Conservation (phyloP, 2,113 vertebrate genomes). For the Arizona elegans region DNA sequence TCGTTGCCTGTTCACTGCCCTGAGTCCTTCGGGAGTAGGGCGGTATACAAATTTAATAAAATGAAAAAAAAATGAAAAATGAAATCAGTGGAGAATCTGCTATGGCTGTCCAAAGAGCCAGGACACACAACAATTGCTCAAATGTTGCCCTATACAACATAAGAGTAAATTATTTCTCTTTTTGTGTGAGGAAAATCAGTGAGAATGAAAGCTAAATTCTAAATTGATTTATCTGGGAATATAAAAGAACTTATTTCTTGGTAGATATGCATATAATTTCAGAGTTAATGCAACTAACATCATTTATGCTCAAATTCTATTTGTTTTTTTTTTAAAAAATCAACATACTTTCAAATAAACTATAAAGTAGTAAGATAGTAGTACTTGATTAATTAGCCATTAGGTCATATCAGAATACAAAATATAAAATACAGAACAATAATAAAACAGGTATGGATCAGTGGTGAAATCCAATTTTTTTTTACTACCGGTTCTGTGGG, state of each 20-base stretch:
- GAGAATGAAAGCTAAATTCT: background rate
- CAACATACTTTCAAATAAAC: background rate
- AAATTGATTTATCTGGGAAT: background rate
- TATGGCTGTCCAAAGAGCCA: background rate
- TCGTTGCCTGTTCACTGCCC: too few species aligned
- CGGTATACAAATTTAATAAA: too few species aligned
- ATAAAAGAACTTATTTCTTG: background rate
- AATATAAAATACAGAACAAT: background rate
- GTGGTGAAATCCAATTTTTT: too few species aligned
- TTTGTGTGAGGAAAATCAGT: background rate
- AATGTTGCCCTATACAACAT: background rate
- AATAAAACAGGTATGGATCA: background rate
- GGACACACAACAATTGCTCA: background rate
- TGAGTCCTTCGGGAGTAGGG: too few species aligned
- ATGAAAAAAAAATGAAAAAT: too few species aligned
- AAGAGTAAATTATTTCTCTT: background rate
- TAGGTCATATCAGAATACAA: background rate
- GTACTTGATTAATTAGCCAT: background rate
- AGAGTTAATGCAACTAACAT: background rate
- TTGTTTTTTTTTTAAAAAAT: background rate
- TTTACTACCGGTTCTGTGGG: too few species aligned
- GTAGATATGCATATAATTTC: background rate
- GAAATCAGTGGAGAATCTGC: background rate
- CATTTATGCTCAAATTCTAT: background rate
- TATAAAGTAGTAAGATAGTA: background rate